Percentiles rank a stretch among this genome's conserved stretches.
These are phyloP conservation scores for Pachliopta kotzebuea DNA, from an alignment of 2,888 invertebrate species.

Conservation along the genomic window DNA sequence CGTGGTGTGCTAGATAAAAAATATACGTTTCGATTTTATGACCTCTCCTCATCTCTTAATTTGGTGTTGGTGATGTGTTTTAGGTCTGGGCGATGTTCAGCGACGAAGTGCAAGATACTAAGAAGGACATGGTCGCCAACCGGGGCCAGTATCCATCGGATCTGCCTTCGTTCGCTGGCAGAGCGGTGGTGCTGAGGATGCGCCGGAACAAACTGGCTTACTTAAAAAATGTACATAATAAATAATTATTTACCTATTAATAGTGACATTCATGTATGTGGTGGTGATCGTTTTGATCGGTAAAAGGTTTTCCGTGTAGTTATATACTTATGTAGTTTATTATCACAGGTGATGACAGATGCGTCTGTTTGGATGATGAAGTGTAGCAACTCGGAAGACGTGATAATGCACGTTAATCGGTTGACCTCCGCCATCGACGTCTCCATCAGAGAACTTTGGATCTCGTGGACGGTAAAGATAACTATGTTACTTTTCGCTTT, in stretches of 20 bases:
- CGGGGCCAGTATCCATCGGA: constrained; percentile 82
- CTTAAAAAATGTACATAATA: constrained; percentile 73
- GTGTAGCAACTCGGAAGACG: constrained; percentile 86
- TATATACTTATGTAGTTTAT: background rate
- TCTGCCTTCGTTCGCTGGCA: constrained; percentile 86
- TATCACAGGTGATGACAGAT: constrained; percentile 81
- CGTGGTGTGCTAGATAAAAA: too few relatives aligned
- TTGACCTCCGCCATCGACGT: constrained; percentile 81
- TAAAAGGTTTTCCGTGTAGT: too few relatives aligned
- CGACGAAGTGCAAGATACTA: constrained; percentile 86
- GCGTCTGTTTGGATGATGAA: constrained; percentile 88
- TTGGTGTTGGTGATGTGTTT: too few relatives aligned
- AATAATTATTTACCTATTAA: too few relatives aligned
- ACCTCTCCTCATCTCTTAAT: too few relatives aligned
- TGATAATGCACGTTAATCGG: constrained; percentile 84
- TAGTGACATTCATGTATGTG: too few relatives aligned
- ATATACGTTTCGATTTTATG: too few relatives aligned
- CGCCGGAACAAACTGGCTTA: constrained; percentile 83
- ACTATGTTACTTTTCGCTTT: background rate
- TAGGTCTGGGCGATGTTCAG: constrained; percentile 88
- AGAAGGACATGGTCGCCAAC: constrained; percentile 83
- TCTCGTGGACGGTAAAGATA: constrained; percentile 66
- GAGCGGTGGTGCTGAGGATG: constrained; percentile 84
- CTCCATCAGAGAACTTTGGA: constrained; percentile 65
- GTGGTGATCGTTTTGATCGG: too few relatives aligned